A percentile compares a stretch with the other conserved stretches of the same genome.
phyloP scores from a whole-genome alignment of 1,140 invertebrate species.

The Zaprionus gabonicus region DNA sequence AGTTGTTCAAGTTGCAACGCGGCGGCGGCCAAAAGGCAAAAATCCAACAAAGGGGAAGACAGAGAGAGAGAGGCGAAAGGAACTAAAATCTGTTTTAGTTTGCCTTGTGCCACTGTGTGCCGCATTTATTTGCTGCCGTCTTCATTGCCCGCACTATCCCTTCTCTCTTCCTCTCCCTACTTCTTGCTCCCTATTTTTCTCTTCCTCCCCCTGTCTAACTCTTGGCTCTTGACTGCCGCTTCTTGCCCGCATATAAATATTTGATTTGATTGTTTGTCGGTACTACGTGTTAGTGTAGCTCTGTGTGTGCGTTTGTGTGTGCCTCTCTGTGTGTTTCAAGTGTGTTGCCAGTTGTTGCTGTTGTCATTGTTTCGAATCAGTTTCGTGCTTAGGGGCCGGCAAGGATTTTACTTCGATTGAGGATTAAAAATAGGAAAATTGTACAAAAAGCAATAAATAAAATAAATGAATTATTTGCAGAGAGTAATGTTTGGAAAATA shows the following conservation, averaged over 20 bases:
- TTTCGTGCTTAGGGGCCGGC: neutral
- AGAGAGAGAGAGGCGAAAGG: constrained; percentile 16
- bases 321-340: constrained; percentile 6
- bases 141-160: neutral
- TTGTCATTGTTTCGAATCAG: constrained; percentile 33
- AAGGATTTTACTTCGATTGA: constrained; percentile 34
- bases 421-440: constrained; percentile 5
- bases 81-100: constrained; percentile 61
- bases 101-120: constrained; percentile 35
- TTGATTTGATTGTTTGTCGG: constrained; percentile 71
- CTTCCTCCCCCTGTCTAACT: neutral
- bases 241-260: constrained; percentile 77
- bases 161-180: neutral
- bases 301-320: neutral
- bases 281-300: constrained; percentile 11
- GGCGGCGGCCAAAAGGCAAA: constrained; percentile 50
- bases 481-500: neutral
- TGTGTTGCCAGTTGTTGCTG: constrained; percentile 23
- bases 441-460: neutral
- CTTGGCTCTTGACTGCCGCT: constrained; percentile 49
- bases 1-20: constrained; percentile 41
- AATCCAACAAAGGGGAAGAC: constrained; percentile 11
- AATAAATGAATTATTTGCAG: neutral
- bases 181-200: neutral
- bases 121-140: constrained; percentile 48